Evolutionary conservation across 2,797 vertebrate genomes (phyloP), one percentile per base, ranked within the genome.

Genomic region (Dryobates pubescens): DNA sequence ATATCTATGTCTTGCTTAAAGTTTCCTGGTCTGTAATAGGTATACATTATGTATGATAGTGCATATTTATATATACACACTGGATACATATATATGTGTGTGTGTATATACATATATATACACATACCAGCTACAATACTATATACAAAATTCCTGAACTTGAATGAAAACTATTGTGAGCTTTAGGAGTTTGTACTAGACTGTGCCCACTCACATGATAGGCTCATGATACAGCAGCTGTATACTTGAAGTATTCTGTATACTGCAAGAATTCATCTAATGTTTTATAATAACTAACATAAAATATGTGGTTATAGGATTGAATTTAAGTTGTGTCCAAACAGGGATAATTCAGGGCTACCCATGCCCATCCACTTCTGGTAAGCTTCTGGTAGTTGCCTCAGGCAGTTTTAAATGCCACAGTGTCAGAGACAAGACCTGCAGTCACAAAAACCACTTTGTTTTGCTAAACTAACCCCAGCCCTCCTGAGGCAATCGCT

Each of bases 1-100:
- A 58, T 96, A 94, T 68, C 92, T 30, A 51, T 73, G 64, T 81
- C 67, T 85, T 87, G 75, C 93, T 92, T 95, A 76, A 85, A 89
- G 57, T 81, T 75, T 92, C 72, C 81, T 61, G 54, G 67, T 85
- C 86, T 89, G 79, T 75, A 81, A 87, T 82, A 68, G 2, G 41
- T 79, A 90, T 58, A 88, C 3, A 2, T 89, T 80, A 81, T 81
- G 90, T 85, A 83, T 63, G 87, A 88, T 41, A 82, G 73, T 79
- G 69, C 7, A 19, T 92, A 73, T 88, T 93, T 96, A 73, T 91
- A 86, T 95, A 91, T 76, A 69, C 59, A 75, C 13, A 38, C 1
- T 6, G 76, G 49, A 91, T 71, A 77, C 27, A 34, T 54, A 71
- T 81, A 71, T 86, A 77, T 68, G 27, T 32, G 3, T 32, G 3